phyloP scores from a whole-genome alignment of 1,140 invertebrate genomes.

The Ruditapes philippinarum region DNA sequence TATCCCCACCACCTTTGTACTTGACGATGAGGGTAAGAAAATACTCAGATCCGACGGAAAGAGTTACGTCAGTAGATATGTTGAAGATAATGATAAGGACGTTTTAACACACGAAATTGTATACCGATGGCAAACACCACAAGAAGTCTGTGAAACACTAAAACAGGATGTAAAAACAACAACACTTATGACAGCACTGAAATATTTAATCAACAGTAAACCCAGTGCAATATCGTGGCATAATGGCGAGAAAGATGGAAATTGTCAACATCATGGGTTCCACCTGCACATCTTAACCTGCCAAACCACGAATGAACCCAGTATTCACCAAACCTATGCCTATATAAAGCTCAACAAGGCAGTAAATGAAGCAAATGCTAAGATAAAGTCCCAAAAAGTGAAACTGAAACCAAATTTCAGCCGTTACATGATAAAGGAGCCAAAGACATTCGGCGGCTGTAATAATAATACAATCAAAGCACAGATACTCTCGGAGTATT shows the following conservation, averaged over 20 bases:
- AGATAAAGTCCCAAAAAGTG: neutral
- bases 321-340: neutral
- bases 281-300: neutral
- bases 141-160: neutral
- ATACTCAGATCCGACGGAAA: neutral
- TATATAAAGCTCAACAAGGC: neutral
- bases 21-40: neutral
- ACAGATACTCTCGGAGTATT: too few relatives aligned
- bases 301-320: neutral
- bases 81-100: neutral
- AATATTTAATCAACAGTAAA: neutral
- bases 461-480: neutral
- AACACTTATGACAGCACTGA: neutral
- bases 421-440: neutral
- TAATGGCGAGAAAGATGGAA: neutral
- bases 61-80: neutral
- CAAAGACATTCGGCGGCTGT: neutral
- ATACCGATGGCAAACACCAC: neutral
- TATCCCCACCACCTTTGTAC: neutral
- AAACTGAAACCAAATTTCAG: conserved; percentile 1
- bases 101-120: neutral
- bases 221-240: neutral
- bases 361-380: neutral
- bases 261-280: neutral
- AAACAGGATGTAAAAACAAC: neutral